Percentiles rank a stretch among this genome's conserved stretches.
Conservation (phyloP, 2,113 vertebrate species). For the Caretta caretta region DNA sequence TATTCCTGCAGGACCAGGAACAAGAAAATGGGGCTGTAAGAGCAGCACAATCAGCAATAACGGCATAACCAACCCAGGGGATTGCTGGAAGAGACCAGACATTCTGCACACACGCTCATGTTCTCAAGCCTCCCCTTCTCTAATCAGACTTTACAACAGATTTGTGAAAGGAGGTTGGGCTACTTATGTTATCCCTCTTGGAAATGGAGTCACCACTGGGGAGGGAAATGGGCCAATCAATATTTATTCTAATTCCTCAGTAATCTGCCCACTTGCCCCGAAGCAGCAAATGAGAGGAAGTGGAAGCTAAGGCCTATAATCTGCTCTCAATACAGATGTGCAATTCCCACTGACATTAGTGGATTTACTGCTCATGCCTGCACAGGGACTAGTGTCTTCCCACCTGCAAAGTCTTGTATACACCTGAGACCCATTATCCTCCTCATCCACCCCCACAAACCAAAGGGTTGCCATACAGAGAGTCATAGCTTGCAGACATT, state of each 20-base stretch:
- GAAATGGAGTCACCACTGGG: slow-evolving; percentile 49
- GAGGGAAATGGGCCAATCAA: slow-evolving; percentile 9
- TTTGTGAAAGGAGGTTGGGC: slow-evolving; percentile 55
- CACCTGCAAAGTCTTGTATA: background rate
- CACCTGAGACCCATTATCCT: background rate
- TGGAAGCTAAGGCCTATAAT: slow-evolving; percentile 14
- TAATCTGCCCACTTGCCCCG: slow-evolving; percentile 50
- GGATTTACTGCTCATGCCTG: background rate
- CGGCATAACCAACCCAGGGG: background rate
- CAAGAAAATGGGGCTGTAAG: rapidly evolving
- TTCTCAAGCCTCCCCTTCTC: background rate
- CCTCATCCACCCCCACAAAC: background rate
- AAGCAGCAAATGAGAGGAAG: slow-evolving; percentile 37
- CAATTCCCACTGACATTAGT: slow-evolving; percentile 7
- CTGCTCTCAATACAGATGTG: slow-evolving; percentile 1
- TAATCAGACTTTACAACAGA: slow-evolving; percentile 19
- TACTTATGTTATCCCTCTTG: slow-evolving; percentile 40
- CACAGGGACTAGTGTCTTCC: background rate
- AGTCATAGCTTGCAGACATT: too few relatives aligned
- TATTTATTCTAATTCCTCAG: background rate
- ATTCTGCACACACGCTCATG: rapidly evolving
- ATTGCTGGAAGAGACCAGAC: rapidly evolving
- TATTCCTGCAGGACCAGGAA: background rate
- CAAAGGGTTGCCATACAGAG: too few relatives aligned
- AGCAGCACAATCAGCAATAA: rapidly evolving